Evolutionary conservation across 2,888 invertebrate species (phyloP), one percentile per base, ranked within the genome.

Genomic region (Girardia tigrina): DNA sequence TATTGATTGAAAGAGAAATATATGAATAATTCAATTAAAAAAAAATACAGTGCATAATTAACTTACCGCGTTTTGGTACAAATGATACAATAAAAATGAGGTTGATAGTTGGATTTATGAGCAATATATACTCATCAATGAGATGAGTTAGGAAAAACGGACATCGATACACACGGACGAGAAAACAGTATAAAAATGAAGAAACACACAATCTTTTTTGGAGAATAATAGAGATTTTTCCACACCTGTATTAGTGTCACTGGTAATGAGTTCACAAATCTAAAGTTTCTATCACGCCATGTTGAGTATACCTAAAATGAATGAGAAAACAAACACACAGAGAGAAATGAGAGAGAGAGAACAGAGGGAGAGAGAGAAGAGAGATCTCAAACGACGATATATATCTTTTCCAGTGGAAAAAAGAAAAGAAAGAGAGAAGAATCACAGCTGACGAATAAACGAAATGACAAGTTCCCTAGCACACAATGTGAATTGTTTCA

Each of bases 181-280:
- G n/a, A 56, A 56, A 56, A 56, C 56, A 56, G 4, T 56, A 56
- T 23, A 4, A 6, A 56, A 56, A 56, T 56, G 56, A 56, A 56
- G n/a, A 56, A 4, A 16, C 4, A 56, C 56, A 56, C n/a, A 56
- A n/a, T 20, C n/a, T 56, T 23, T 20, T 23, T 56, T 20, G 56
- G 56, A 56, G 56, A 56, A 56, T 56, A 56, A 56, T 56, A 56
- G 56, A n/a, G 56, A 56, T 56, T 56, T 56, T 56, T 56, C 56
- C 4, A 56, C 56, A 56, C 56, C 56, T 56, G 56, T 8, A 56
- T 4, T 56, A 56, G 8, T 56, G 23, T 56, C 4, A 56, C 56
- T 8, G n/a, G 23, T 4, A 4, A 56, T 56, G 2, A 56, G 56
- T 23, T 56, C 56, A n/a, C 20, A 4, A 56, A 56, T 56, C 56